These are phyloP conservation scores for Pterostichus madidus DNA, from an alignment of 2,888 invertebrate genomes.

Conservation along the genomic window DNA sequence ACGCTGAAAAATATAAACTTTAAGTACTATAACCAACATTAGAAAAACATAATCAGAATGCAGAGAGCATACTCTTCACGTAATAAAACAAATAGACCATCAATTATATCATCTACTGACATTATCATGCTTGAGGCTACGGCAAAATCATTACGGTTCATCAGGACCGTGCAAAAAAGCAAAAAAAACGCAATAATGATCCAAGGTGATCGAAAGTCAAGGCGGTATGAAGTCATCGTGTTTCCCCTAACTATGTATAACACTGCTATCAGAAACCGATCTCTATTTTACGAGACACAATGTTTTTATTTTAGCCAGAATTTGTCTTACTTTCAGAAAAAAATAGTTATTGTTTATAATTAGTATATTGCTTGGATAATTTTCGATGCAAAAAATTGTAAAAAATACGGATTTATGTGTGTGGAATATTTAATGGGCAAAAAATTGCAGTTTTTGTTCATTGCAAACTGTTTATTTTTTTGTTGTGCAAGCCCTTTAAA, in stretches of 20 bases:
- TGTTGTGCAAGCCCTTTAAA: too few relatives aligned
- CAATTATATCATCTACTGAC: conserved; percentile 26
- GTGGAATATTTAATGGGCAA: background rate
- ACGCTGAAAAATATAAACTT: background rate
- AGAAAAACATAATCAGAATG: conserved; percentile 41
- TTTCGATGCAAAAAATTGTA: conserved; percentile 5
- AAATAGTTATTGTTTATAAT: conserved; percentile 19
- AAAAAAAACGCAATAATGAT: conserved; percentile 20
- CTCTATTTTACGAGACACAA: background rate
- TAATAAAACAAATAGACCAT: conserved; percentile 30
- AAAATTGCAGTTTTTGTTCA: background rate
- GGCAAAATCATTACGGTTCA: conserved; percentile 26
- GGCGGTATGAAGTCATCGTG: conserved; percentile 45
- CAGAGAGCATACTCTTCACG: background rate
- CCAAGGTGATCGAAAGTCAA: conserved; percentile 56
- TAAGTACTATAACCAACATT: conserved; percentile 23
- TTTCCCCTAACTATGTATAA: conserved; percentile 38
- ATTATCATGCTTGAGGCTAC: conserved; percentile 3
- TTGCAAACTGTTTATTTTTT: background rate
- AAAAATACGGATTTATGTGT: conserved; percentile 12
- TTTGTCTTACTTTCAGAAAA: conserved; percentile 5
- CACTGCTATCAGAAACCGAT: conserved; percentile 26
- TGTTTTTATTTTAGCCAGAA: conserved; percentile 27
- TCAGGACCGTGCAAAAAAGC: conserved; percentile 34
- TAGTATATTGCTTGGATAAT: background rate